Conservation (phyloP, 2,113 vertebrate species). For the Ptilonorhynchus violaceus region DNA sequence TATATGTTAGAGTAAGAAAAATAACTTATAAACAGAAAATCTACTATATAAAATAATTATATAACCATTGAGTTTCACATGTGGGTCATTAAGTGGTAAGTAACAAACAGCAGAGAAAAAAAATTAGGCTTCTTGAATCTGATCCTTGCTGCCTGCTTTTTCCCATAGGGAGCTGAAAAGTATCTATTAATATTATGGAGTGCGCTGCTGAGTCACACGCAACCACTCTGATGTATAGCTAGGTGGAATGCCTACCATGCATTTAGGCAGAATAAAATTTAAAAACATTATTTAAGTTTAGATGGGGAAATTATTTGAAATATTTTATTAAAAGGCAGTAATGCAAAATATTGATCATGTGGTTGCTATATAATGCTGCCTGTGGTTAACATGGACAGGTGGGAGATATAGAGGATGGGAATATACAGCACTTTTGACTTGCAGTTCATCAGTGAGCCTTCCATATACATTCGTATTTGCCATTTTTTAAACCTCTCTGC, state of each 20-base stretch:
- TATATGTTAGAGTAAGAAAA: conserved; percentile 79
- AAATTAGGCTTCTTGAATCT: conserved; percentile 64
- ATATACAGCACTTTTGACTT: conserved; percentile 63
- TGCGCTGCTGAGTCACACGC: conserved; percentile 16
- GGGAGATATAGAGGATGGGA: conserved; percentile 18
- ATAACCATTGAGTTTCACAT: conserved; percentile 72
- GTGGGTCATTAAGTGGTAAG: conserved; percentile 75
- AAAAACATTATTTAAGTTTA: conserved; percentile 64
- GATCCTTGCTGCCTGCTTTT: conserved; percentile 75
- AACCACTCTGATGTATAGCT: conserved; percentile 49
- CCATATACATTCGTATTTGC: conserved; percentile 27
- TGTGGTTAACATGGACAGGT: conserved; percentile 29
- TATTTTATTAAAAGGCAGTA: conserved; percentile 67
- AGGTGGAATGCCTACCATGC: conserved; percentile 40
- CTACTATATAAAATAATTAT: conserved; percentile 77
- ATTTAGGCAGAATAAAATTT: conserved; percentile 56
- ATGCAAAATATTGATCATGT: conserved; percentile 40
- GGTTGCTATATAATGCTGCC: conserved; percentile 37
- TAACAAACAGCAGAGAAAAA: conserved; percentile 67
- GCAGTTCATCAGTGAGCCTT: conserved; percentile 58
- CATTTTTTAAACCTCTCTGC: conserved; percentile 56
- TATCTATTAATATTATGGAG: conserved; percentile 51
- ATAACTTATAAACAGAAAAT: conserved; percentile 80
- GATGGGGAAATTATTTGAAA: conserved; percentile 44
- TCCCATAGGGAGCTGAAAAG: conserved; percentile 62